A percentile compares a stretch with the other conserved stretches of the same genome.
phyloP scores from a whole-genome alignment of 2,888 invertebrate species.

The Galerucella nymphaeae region DNA sequence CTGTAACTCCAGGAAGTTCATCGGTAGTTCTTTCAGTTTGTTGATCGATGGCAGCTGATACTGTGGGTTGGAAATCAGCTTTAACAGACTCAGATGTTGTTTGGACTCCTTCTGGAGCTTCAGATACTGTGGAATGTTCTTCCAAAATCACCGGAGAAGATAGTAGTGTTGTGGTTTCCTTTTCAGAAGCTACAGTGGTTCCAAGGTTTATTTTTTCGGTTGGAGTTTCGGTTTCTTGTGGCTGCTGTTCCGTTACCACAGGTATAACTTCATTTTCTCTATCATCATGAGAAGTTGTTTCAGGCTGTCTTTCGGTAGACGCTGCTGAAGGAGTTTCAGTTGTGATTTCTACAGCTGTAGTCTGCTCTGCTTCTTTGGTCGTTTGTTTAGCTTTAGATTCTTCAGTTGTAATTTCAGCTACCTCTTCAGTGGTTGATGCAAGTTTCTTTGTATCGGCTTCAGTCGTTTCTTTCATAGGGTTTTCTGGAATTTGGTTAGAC shows the following conservation, averaged over 20 bases:
- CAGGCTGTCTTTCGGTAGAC: constrained; percentile 7
- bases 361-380: constrained; percentile 22
- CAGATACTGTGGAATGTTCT: constrained; percentile 22
- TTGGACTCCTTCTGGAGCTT: constrained; percentile 11
- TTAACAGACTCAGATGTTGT: background rate
- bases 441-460: constrained; percentile 40
- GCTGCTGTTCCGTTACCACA: constrained; percentile 23
- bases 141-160: constrained; percentile 16
- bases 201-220: background rate
- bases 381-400: background rate
- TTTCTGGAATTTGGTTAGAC: constrained; percentile 32
- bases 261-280: constrained; percentile 24
- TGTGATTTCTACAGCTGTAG: constrained; percentile 30
- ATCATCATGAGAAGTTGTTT: constrained; percentile 25
- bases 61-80: background rate
- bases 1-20: constrained; percentile 9
- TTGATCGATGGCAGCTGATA: constrained; percentile 20
- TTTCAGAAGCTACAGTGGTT: too few relatives aligned
- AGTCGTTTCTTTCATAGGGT: constrained; percentile 37
- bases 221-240: constrained; percentile 17
- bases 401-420: constrained; percentile 19
- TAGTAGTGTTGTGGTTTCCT: background rate
- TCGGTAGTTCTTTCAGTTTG: constrained; percentile 16
- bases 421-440: constrained; percentile 19
- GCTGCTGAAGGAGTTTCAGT: constrained; percentile 24